These are phyloP conservation scores for Sebastes variabilis DNA, from an alignment of 2,797 vertebrate genomes.

Conservation along the genomic window DNA sequence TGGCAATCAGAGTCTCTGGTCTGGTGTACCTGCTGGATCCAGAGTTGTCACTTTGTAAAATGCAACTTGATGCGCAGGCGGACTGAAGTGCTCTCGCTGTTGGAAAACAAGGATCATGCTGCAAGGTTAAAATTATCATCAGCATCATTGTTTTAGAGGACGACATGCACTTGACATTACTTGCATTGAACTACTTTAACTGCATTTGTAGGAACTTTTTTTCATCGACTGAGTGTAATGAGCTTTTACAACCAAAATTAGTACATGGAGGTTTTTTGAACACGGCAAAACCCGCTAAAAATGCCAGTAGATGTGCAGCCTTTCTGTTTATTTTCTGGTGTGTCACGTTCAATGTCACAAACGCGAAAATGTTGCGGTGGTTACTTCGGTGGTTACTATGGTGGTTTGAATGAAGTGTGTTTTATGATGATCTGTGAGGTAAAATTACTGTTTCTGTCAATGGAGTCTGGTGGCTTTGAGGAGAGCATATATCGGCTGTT, in stretches of 20 bases:
- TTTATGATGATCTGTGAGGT: too few species aligned
- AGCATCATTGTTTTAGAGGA: not conserved
- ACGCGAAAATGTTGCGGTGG: too few species aligned
- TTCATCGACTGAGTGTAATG: not conserved
- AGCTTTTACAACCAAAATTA: not conserved
- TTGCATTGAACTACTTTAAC: not conserved
- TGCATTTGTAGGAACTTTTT: not conserved
- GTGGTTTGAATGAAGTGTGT: too few species aligned
- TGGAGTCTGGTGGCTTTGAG: too few species aligned
- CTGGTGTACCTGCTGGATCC: not conserved
- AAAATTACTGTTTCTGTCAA: too few species aligned
- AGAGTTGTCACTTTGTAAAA: slow-evolving; percentile 35
- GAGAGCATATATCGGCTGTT: too few species aligned
- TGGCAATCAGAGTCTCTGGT: slow-evolving; percentile 11
- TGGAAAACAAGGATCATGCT: slow-evolving; percentile 3
- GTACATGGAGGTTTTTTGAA: fast-evolving
- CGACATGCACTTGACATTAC: not conserved
- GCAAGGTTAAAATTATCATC: not conserved
- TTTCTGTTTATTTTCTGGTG: too few species aligned
- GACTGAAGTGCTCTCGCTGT: not conserved
- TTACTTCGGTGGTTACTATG: too few species aligned
- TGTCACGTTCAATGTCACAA: too few species aligned
- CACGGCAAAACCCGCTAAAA: fast-evolving
- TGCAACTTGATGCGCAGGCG: slow-evolving; percentile 1
- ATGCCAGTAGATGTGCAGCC: too few species aligned